Base-by-base conservation (phyloP, 2,888 invertebrate genomes). In the Antheraea yamamai region DNA sequence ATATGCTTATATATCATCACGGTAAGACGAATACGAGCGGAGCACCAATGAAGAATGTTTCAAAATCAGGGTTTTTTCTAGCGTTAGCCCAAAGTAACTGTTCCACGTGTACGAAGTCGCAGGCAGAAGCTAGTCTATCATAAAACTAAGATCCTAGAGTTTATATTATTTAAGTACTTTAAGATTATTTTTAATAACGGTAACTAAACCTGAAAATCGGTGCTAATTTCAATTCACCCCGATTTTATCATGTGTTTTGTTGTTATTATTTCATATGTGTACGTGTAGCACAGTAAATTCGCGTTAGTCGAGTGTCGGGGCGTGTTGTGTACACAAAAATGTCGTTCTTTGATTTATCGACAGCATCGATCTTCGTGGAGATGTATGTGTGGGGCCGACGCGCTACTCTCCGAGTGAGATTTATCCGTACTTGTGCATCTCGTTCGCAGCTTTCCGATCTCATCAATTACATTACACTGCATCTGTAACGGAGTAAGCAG, bases 231-330 rank as follows among this genome's bases (percentile, higher is more conserved):
- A 12, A 12, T 55, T 55, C 20, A 6, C 6, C 20, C 16, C 18
- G 6, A n/a, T 23, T 66, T 30, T 30, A 16, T 66, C 4, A 2
- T 26, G 64, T 30, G 14, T 64, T 3, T 3, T 23, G 7, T 4
- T 64, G 14, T 64, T 23, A 30, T 30, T 16, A 16, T 30, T 30
- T 66, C 10, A 61, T 71, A 47, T 83, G 23, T 80, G 84, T 80
- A 87, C 86, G 76, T 74, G 47, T 20, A 8, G 75, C 71, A 73
- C 73, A 78, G 74, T 92, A 92, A 92, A 92, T 92, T 88, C 87
- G 82, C 84, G 91, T 92, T 92, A 92, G 89, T 91, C 86, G 89
- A 92, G 92, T 92, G 91, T 91, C 90, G 88, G 91, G 91, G 92
- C 90, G 91, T 86, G 82, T 80, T 79, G 83, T 80, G 77, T 77